Evolutionary conservation across 2,888 invertebrate genomes (phyloP), one percentile per base, ranked within the genome.

Genomic region (Trachelus stipa): DNA sequence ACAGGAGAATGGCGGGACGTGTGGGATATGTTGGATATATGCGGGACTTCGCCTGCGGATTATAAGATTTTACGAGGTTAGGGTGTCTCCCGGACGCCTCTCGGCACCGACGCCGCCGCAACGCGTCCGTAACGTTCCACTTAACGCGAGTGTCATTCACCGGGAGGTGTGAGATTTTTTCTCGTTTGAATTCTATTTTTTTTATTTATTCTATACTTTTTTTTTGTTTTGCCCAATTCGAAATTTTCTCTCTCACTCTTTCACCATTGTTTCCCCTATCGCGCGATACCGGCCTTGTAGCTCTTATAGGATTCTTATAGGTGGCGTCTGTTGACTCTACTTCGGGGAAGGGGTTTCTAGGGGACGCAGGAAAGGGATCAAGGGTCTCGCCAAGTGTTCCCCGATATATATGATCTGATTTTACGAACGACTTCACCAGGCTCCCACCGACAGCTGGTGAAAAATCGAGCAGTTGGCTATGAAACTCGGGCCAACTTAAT

Each of bases 361-460:
- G 56, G 56, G 56, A 56, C 23, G 56, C 56, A 56, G 34, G 75
- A 34, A 74, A 34, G 74, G 73, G 78, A 76, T 75, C 73, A 78
- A 35, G 71, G 73, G 56, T 56, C 56, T 56, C 23, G 56, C 56
- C 56, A 56, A 56, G 56, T 56, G 56, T 56, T 56, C 56, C 23
- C 56, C 56, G 56, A 56, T 56, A 34, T 82, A 83, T 82, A 83
- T 86, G 84, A 88, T 88, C 87, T 85, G 86, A 88, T 88, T 88
- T 87, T 83, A 87, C 87, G 87, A 86, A 76, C 83, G 87, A 87
- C 80, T 85, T 84, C 83, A 81, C 82, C 71, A 83, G 77, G 77
- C 77, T 79, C 80, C 76, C 80, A 75, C 68, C 84, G 86, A 87
- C 88, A 88, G 88, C 85, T 88, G 88, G 85, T 84, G 83, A 82